Conservation (phyloP, 1,140 invertebrate genomes). For the Penaeus japonicus region DNA sequence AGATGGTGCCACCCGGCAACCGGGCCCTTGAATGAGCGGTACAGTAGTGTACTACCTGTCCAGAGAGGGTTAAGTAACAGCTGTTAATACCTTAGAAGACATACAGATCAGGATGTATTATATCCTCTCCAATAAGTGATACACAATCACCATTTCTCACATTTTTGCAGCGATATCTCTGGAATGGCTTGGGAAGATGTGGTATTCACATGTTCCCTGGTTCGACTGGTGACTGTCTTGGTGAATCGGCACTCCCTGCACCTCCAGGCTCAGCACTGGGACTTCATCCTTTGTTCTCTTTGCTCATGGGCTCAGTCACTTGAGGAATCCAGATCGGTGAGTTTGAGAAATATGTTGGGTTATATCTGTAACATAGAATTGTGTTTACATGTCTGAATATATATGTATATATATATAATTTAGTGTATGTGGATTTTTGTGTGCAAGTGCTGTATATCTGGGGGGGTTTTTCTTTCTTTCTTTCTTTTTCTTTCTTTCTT, state of each 20-base stretch:
- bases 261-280: constrained; percentile 68
- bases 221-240: constrained; percentile 34
- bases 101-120: no score
- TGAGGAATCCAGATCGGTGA: constrained; percentile 62
- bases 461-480: not conserved
- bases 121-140: no score
- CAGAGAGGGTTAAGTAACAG: no score
- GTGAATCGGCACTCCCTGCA: constrained; percentile 34
- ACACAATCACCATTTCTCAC: no score
- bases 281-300: constrained; percentile 73
- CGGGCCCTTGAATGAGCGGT: no score
- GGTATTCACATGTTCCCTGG: constrained; percentile 38
- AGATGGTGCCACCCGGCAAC: no score
- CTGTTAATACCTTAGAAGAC: no score
- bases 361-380: no score
- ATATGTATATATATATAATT: no score
- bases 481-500: not conserved
- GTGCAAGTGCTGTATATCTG: not conserved
- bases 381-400: no score
- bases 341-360: not conserved
- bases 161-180: constrained; percentile 10
- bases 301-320: constrained; percentile 70
- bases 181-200: constrained; percentile 48
- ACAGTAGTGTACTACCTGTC: no score
- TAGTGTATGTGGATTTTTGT: not conserved